These are phyloP conservation scores for Sialis lutaria DNA, from an alignment of 2,888 invertebrate species.

Conservation along the genomic window DNA sequence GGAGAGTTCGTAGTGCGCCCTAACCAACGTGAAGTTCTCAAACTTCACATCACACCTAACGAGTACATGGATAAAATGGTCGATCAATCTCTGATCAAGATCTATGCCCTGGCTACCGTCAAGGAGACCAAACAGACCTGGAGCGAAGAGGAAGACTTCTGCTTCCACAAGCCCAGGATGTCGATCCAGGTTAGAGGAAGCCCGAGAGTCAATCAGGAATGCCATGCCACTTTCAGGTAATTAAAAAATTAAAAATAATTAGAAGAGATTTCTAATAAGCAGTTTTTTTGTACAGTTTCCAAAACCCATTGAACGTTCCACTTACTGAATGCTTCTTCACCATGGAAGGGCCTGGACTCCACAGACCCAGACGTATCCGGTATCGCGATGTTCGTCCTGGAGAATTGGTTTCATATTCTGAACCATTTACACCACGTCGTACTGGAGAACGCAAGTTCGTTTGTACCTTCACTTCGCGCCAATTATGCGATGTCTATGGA, in stretches of 20 bases:
- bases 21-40: conserved; percentile 41
- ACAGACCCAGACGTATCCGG: conserved; percentile 37
- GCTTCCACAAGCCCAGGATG: conserved; percentile 47
- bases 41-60: conserved; percentile 40
- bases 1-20: conserved; percentile 42
- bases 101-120: conserved; percentile 54
- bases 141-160: conserved; percentile 57
- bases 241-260: background rate
- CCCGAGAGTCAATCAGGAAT: conserved; percentile 34
- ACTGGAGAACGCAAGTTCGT: conserved; percentile 43
- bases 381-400: conserved; percentile 44
- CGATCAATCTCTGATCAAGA: conserved; percentile 52
- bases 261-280: background rate
- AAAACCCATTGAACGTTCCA: conserved; percentile 43
- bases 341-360: conserved; percentile 51
- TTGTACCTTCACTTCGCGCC: conserved; percentile 45
- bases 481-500: conserved; percentile 45
- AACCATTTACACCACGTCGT: conserved; percentile 38
- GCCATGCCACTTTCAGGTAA: conserved; percentile 30
- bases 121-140: conserved; percentile 56
- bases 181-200: conserved; percentile 40
- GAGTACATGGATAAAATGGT: conserved; percentile 54
- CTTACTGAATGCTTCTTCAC: conserved; percentile 50
- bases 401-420: conserved; percentile 40
- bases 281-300: conserved; percentile 28